These are phyloP conservation scores for Phalangium opilio DNA, from an alignment of 2,888 invertebrate species.

Conservation along the genomic window DNA sequence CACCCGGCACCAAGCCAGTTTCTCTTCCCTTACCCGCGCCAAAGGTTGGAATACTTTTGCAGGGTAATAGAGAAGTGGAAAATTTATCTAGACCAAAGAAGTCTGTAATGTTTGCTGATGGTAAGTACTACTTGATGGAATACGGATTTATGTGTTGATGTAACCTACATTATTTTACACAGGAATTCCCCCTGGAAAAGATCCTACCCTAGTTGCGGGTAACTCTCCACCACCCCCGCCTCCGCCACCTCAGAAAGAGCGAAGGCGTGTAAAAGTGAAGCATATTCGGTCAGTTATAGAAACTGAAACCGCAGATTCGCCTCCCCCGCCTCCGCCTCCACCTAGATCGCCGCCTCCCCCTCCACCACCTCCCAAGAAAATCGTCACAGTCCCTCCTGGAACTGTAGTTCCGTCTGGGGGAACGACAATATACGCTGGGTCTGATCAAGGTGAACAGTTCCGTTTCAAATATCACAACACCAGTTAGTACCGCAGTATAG, in stretches of 20 bases:
- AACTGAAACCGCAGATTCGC: not conserved
- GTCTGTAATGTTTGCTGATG: too few relatives aligned
- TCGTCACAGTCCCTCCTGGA: not conserved
- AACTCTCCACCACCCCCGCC: slow-evolving; percentile 15
- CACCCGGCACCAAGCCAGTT: slow-evolving; percentile 2
- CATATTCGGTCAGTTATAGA: slow-evolving; percentile 7
- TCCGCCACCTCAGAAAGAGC: slow-evolving; percentile 12
- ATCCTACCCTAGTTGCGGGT: slow-evolving; percentile 5
- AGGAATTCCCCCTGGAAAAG: too few relatives aligned
- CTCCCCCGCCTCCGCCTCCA: slow-evolving; percentile 10
- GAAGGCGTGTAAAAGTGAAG: slow-evolving; percentile 15
- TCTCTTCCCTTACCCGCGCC: slow-evolving; percentile 12
- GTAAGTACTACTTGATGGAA: too few relatives aligned
- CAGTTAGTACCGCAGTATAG: too few relatives aligned
- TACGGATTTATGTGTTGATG: too few relatives aligned
- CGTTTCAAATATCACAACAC: too few relatives aligned
- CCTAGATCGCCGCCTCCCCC: slow-evolving; percentile 10
- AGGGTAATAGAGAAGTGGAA: slow-evolving; percentile 14
- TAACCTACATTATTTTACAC: too few relatives aligned
- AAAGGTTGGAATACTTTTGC: slow-evolving; percentile 19
- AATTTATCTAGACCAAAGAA: not conserved
- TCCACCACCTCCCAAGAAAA: slow-evolving; percentile 8
- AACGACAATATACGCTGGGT: too few relatives aligned
- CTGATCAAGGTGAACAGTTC: too few relatives aligned
- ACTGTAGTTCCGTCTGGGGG: too few relatives aligned